These are phyloP conservation scores for Agrochola macilenta DNA, from an alignment of 2,888 invertebrate species.

Conservation along the genomic window DNA sequence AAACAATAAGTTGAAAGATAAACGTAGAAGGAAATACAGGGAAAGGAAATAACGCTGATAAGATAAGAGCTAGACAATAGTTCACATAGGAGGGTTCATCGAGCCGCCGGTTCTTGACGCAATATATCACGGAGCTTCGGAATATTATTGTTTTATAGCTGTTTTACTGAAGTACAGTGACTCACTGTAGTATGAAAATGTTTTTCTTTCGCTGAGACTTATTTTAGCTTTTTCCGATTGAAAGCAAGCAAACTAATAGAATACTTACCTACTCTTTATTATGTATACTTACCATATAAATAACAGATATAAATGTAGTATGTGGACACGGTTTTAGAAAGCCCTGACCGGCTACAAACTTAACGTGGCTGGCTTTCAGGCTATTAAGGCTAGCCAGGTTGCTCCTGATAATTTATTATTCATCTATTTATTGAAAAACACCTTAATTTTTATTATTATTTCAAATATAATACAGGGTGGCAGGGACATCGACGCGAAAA, in stretches of 20 bases:
- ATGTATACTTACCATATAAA: too few relatives aligned
- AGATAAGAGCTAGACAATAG: constrained; percentile 51
- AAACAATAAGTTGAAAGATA: constrained; percentile 47
- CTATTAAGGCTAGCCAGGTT: neutral
- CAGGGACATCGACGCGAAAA: too few relatives aligned
- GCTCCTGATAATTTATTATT: neutral
- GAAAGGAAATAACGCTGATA: constrained; percentile 55
- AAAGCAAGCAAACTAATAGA: neutral
- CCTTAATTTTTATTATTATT: neutral
- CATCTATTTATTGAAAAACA: neutral
- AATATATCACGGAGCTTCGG: constrained; percentile 31
- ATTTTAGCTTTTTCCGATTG: neutral
- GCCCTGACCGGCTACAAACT: neutral
- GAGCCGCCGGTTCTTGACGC: constrained; percentile 26
- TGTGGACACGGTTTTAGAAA: neutral
- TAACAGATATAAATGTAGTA: neutral
- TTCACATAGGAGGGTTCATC: constrained; percentile 43
- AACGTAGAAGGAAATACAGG: constrained; percentile 39
- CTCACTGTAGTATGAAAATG: neutral
- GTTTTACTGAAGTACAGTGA: constrained; percentile 7
- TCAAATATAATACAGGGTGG: too few relatives aligned
- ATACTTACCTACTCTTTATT: neutral
- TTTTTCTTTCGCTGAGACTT: constrained; percentile 5
- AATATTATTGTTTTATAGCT: constrained; percentile 45
- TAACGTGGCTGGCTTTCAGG: neutral